Percentiles rank a stretch among this genome's conserved stretches.
These are phyloP conservation scores for Xestia xanthographa DNA, from an alignment of 2,888 invertebrate genomes.

Conservation along the genomic window DNA sequence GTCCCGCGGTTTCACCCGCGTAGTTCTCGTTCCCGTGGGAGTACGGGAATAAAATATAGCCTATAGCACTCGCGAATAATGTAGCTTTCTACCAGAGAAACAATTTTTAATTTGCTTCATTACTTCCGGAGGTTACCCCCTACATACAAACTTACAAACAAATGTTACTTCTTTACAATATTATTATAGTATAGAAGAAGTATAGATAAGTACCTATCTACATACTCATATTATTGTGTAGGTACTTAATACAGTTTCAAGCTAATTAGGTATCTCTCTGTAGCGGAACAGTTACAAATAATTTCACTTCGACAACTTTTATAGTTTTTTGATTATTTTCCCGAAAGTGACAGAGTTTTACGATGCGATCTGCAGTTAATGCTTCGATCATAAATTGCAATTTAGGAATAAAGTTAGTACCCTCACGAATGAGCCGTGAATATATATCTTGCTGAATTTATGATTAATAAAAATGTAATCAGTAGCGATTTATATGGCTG, in stretches of 20 bases:
- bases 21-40: too few relatives aligned
- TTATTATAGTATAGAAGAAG: too few relatives aligned
- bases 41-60: too few relatives aligned
- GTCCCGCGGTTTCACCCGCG: too few relatives aligned
- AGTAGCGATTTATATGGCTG: conserved; percentile 58
- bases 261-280: conserved; percentile 30
- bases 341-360: conserved; percentile 63
- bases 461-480: conserved; percentile 66
- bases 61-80: too few relatives aligned
- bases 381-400: conserved; percentile 72
- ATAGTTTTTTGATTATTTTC: conserved; percentile 63
- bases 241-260: conserved; percentile 12
- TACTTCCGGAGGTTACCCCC: too few relatives aligned
- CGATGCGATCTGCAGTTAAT: conserved; percentile 61
- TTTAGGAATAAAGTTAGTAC: conserved; percentile 67
- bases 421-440: conserved; percentile 63
- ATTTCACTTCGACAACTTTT: conserved; percentile 53
- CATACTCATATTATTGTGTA: neutral
- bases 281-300: conserved; percentile 38
- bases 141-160: too few relatives aligned
- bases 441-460: conserved; percentile 70
- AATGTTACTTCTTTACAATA: too few relatives aligned
- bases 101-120: too few relatives aligned
- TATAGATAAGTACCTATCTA: too few relatives aligned
- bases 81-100: too few relatives aligned